Base-by-base conservation (phyloP, 1,140 invertebrate species). In the Arion vulgaris region DNA sequence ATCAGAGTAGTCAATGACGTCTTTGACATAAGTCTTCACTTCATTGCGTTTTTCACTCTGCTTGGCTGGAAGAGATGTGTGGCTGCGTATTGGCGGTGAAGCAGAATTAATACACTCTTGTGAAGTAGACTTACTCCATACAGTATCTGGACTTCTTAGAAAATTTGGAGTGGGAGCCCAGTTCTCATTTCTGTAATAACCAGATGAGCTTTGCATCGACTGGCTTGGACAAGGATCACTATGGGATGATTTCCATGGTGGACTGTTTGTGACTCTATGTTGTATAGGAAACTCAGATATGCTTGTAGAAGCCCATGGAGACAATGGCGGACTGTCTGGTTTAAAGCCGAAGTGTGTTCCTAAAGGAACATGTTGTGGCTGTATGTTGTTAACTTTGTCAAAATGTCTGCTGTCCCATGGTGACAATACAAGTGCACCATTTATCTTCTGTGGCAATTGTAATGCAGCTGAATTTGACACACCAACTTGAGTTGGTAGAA, bases 321-420 rank as follows among this genome's bases (percentile, higher is more conserved):
- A 78, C 51, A 78, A 32, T 23, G 76, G 62, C 17, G 51, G 76
- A n/a, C 53, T 78, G 76, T 68, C 26, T 41, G 38, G 1, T 41
- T n/a, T 39, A 49, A 9, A 62, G 11, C 73, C 73, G 53, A 75
- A 75, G 28, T 53, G 19, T 28, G 73, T 75, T 34, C 73, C 73
- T 4, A 75, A n/a, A 7, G 73, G n/a, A 28, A 75, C 45, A 51
- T 51, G 41, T 15, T 9, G 32, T 34, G 45, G 26, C 15, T 39
- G 62, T 32, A 17, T 13, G 17, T 32, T 66, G 28, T 13, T 17
- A 5, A n/a, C 26, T 28, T 28, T 34, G 23, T 73, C 26, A 32
- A n/a, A 34, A 13, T 73, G 41, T 49, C 71, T n/a, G 71, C 26
- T 73, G 26, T 49, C 41, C 71, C 71, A 39, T 9, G 2, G 71